Evolutionary conservation across 2,113 vertebrate species (phyloP).

Genomic region (Willisornis vidua): DNA sequence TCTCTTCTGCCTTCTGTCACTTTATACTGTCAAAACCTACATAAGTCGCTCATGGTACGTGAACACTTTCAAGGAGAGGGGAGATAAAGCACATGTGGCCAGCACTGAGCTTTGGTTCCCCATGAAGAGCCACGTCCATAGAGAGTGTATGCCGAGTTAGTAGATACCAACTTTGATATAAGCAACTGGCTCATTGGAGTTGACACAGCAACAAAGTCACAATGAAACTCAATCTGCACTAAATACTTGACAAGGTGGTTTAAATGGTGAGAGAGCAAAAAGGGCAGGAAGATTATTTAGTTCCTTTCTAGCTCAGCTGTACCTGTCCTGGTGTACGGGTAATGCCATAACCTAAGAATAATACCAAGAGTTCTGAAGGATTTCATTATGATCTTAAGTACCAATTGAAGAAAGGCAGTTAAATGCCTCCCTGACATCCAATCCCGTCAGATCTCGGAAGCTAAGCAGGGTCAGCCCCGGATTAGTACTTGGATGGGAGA

Average conservation of each 20-base stretch:
- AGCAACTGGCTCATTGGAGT: not conserved
- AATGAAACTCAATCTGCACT: not conserved
- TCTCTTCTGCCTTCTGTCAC: not conserved
- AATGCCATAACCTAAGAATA: not conserved
- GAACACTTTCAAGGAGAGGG: not conserved
- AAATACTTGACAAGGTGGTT: not conserved
- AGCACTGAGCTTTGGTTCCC: not conserved
- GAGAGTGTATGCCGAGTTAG: not conserved
- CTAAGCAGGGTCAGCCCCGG: no score
- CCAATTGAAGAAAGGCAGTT: not conserved
- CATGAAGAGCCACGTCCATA: not conserved
- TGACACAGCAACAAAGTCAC: fast-evolving
- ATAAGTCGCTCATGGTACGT: fast-evolving
- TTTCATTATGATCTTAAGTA: not conserved
- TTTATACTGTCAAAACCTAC: not conserved
- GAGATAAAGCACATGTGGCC: not conserved
- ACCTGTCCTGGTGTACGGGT: not conserved
- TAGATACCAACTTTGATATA: not conserved
- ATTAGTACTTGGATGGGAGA: no score
- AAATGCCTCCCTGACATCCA: no score
- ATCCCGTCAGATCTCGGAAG: no score
- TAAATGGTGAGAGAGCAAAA: not conserved
- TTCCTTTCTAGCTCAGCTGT: not conserved
- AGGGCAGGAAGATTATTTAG: not conserved
- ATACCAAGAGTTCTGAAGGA: not conserved